Evolutionary conservation across 2,888 invertebrate species (phyloP), one percentile per base, ranked within the genome.

Genomic region (Agonopterix heracliana): DNA sequence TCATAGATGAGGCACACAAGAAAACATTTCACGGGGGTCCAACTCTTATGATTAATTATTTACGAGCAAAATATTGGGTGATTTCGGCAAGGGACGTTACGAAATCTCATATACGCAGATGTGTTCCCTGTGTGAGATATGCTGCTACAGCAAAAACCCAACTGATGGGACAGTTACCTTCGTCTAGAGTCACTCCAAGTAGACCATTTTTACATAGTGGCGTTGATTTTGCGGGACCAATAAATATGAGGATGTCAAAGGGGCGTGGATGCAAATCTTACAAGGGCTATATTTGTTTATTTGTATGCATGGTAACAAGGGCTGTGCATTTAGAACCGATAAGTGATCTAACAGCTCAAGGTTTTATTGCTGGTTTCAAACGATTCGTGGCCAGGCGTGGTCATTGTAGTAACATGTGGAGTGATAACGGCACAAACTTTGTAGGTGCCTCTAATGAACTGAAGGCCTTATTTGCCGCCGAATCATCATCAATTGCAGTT

Each of bases 241-340:
- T 60, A 2, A 49, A 43, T 12, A 48, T 57, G 1, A 40, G 55
- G 38, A 41, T 42, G 1, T 43, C 55, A 0, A 57, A 56, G 12
- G 58, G 58, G 0, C 35, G 56, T 13, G 61, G 61, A 1, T n/a
- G 54, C 17, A 2, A 34, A 5, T 45, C 54, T 10, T 47, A 46
- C 34, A 57, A 57, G 13, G 55, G 56, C 5, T 57, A 53, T 14
- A 45, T 48, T 9, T 48, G 48, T 14, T 26, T 52, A 9, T 52
- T 52, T 34, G 46, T 51, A 9, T 63, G 62, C 46, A 52, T 64
- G 55, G 48, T 51, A 0, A 61, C 64, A 0, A 54, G 54, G 10
- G 68, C 66, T 0, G 48, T 67, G 5, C 70, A 68, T 47, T 38
- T 71, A 0, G 71, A 72, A 45, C 48, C 56, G 1, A 66, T 71